Evolutionary conservation across 2,888 invertebrate genomes (phyloP), one percentile per base, ranked within the genome.

Genomic region (Amblyteles armatorius): DNA sequence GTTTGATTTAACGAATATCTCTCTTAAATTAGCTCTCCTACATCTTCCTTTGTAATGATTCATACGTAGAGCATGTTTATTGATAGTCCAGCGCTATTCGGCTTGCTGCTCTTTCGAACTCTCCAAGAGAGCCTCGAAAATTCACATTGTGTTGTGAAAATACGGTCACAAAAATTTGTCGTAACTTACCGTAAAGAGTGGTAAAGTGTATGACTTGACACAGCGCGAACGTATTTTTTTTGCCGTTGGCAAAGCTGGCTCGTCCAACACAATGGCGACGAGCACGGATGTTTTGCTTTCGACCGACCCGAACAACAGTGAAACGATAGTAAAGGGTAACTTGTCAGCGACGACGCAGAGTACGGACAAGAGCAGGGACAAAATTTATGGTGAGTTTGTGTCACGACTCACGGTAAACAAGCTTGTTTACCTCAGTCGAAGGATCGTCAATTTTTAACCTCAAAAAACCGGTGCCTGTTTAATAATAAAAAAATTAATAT

Each of bases 381-480:
- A 88, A 86, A 74, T 91, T 52, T 89, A 90, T 50, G 91, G 92
- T 90, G 72, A 87, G 85, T 89, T 86, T 86, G 71, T 83, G 52
- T 88, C 76, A 83, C 69, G 26, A 79, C 72, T 48, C 48, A 7
- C 68, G n/a, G 77, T 33, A 44, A n/a, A 44, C 9, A 19, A 16
- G 57, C 16, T 69, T 33, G 36, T 26, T 57, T 72, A 44, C 82
- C 29, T 48, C 44, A 50, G 19, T 73, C 19, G 13, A 71, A 60
- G 19, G n/a, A 48, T 60, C 19, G 16, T n/a, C 11, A n/a, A n/a
- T 44, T 50, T 29, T 36, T 84, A 84, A 81, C 83, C 84, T 79
- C 4, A 52, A 82, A 84, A 80, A 78, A 33, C 67, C 40, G 63
- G 65, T 26, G 22, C 3, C 26, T 7, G 13, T 36, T 48, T 13